Base-by-base conservation (phyloP, 1,140 invertebrate species). In the Batillaria attramentaria region DNA sequence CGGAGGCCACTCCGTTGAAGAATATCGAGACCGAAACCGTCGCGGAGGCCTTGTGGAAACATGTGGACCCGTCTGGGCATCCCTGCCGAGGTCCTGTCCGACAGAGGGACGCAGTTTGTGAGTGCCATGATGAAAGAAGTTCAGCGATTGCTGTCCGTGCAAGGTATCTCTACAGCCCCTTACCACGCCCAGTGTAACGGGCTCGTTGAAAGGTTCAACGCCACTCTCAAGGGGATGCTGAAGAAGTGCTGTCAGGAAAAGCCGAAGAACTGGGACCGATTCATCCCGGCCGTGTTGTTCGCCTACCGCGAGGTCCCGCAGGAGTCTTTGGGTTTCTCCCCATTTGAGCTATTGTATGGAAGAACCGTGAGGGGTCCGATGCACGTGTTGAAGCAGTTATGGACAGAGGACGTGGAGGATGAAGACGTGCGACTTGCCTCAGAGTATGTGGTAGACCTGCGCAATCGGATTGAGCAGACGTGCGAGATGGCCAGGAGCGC, bases 301-400 rank as follows among this genome's bases (percentile, higher is more conserved):
- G 86, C 86, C 16, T 88, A 86, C 72, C 77, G 83, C 41, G 81
- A 84, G 37, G 80, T 80, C 33, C 76, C 81, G 24, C 79, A 81
- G 10, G 80, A 81, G 0, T 79, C 76, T 35, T 28, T 78, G 35
- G 82, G 86, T n/a, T 88, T 87, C 72, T 79, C 81, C n/a, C 84
- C 86, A 5, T 87, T 87, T 81, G 83, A 85, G 41, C 39, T 89
- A 16, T n/a, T 88, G 18, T 88, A 83, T 80, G 86, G 87, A 2
- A 78, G 83, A 39, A 82, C 73, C 28, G 79, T 83, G 20, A 62
- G 84, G 28, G 84, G 84, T 10, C 84, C 85, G 10, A 81, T 85
- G 79, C 18, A 10, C 2, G 77, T 87, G 24, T 57, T 83, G 1
- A 79, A 78, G 33, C 80, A 85, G 62, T 57, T 87, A 60, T 87